Evolutionary conservation across 1,140 invertebrate species (phyloP).

Genomic region (Aphis craccivora): DNA sequence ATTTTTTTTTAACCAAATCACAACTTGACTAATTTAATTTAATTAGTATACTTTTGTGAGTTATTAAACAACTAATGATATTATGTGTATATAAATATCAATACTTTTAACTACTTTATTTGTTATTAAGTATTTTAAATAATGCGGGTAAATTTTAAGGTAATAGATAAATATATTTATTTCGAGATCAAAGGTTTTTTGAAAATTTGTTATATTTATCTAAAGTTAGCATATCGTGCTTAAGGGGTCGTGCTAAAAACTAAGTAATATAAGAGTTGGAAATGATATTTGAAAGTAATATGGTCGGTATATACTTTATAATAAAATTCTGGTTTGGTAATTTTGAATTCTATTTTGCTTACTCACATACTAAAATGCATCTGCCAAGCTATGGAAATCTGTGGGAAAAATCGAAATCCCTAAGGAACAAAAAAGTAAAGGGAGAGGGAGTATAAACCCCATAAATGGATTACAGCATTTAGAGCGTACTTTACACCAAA

Average conservation of each 20-base stretch:
- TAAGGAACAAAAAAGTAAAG: neutral
- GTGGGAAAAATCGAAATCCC: slow-evolving; percentile 53
- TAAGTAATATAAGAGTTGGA: neutral
- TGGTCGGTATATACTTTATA: neutral
- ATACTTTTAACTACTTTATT: no score
- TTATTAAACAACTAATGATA: neutral
- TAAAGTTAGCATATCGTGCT: neutral
- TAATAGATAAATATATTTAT: neutral
- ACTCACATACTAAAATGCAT: neutral
- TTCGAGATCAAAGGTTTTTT: neutral
- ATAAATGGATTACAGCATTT: slow-evolving; percentile 43
- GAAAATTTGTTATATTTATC: neutral
- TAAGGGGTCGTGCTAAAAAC: neutral
- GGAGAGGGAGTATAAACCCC: neutral
- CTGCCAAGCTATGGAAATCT: slow-evolving; percentile 25
- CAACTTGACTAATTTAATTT: neutral
- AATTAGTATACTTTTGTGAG: neutral
- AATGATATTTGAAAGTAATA: neutral
- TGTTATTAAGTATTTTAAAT: no score
- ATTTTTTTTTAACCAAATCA: neutral
- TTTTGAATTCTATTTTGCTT: neutral
- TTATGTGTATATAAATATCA: no score
- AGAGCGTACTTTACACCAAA: slow-evolving; percentile 24
- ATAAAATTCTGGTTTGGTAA: neutral
- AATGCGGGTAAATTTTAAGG: neutral